Conservation (phyloP, 2,797 vertebrate genomes). For the Chelon labrosus region DNA sequence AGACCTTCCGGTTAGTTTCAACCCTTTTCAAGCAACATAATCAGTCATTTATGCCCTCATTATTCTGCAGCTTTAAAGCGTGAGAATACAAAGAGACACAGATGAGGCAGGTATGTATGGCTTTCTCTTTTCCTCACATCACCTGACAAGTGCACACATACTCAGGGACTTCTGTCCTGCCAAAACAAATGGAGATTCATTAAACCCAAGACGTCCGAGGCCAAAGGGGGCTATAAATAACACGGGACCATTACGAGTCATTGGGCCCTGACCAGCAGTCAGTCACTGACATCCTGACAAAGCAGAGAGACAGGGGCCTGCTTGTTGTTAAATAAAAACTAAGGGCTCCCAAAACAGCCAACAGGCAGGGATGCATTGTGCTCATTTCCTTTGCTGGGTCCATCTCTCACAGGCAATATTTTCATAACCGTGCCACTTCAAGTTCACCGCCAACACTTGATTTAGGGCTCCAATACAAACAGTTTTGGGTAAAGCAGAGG, state of each 20-base stretch:
- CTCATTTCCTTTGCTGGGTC: conserved; percentile 81
- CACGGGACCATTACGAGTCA: conserved; percentile 59
- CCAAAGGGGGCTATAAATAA: conserved; percentile 78
- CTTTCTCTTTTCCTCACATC: conserved; percentile 48
- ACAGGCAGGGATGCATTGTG: conserved; percentile 74
- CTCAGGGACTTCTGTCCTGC: conserved; percentile 57
- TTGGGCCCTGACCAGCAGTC: conserved; percentile 72
- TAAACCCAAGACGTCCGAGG: conserved; percentile 72
- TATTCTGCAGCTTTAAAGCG: conserved; percentile 51
- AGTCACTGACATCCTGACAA: conserved; percentile 75
- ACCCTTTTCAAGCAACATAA: conserved; percentile 59
- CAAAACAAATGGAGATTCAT: conserved; percentile 84
- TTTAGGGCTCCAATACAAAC: conserved; percentile 86
- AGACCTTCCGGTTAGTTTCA: conserved; percentile 50
- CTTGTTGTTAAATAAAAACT: conserved; percentile 76
- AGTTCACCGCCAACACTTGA: conserved; percentile 85
- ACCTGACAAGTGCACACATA: conserved; percentile 56
- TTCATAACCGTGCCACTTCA: conserved; percentile 84
- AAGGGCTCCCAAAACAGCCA: conserved; percentile 73
- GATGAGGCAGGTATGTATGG: conserved; percentile 29
- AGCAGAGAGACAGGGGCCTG: conserved; percentile 60
- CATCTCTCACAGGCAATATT: conserved; percentile 86
- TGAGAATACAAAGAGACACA: conserved; percentile 12
- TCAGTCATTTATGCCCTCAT: conserved; percentile 66
- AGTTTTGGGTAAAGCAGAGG: conserved; percentile 73